Conservation (phyloP, 30 jellyfish, hydroid and myxozoan species). For the Turritopsis rubra region DNA sequence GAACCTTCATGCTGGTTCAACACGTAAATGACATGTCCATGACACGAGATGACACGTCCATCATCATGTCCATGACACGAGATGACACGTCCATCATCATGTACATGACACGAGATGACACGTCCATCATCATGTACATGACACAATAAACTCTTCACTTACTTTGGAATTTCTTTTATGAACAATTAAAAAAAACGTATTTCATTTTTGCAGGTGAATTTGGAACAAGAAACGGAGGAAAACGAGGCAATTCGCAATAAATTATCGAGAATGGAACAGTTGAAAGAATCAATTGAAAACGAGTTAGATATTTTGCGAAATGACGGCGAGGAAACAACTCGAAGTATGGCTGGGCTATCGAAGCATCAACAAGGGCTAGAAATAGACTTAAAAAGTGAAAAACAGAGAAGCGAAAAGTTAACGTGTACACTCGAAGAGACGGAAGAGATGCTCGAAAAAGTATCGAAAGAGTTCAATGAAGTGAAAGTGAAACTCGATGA, state of each 20-base stretch:
- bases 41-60: no score
- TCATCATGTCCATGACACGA: no score
- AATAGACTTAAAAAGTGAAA: conserved; percentile 38
- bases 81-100: no score
- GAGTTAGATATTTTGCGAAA: conserved; percentile 51
- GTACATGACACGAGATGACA: no score
- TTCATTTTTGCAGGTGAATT: not conserved
- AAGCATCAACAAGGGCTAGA: conserved; percentile 56
- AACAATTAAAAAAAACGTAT: not conserved
- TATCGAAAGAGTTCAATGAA: conserved; percentile 33
- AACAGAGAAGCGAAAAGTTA: conserved; percentile 39
- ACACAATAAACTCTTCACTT: no score
- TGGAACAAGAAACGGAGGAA: conserved; percentile 89
- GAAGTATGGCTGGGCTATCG: conserved; percentile 41
- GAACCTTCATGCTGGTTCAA: no score
- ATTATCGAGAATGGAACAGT: conserved; percentile 41
- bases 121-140: no score
- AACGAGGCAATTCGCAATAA: conserved; percentile 45
- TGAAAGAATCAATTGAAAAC: conserved; percentile 38
- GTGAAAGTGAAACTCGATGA: conserved; percentile 39
- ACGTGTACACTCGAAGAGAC: conserved; percentile 66
- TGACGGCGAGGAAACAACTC: conserved; percentile 46
- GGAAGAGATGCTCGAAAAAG: conserved; percentile 63
- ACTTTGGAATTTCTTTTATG: no score
- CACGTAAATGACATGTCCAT: no score